Percentiles rank a stretch among this genome's conserved stretches.
These are phyloP conservation scores for Chromobotia macracanthus DNA, from an alignment of 2,797 vertebrate genomes.

Conservation along the genomic window DNA sequence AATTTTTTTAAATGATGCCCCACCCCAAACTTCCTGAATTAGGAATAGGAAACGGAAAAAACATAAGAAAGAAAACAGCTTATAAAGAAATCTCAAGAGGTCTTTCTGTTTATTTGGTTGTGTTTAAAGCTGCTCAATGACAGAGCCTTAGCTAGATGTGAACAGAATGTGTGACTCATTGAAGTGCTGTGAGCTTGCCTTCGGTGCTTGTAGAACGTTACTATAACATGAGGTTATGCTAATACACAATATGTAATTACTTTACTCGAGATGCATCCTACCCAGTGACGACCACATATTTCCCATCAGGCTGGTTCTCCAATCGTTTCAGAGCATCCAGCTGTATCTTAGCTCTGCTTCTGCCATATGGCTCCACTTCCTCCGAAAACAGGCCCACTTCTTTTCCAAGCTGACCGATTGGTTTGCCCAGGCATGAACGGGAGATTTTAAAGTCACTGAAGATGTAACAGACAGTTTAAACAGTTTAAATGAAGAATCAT, in stretches of 20 bases:
- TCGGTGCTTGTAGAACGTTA: background rate
- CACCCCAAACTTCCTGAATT: no score
- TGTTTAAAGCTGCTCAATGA: background rate
- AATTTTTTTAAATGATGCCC: no score
- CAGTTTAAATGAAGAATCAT: no score
- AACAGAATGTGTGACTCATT: conserved; percentile 3
- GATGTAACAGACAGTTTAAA: background rate
- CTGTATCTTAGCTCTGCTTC: conserved; percentile 81
- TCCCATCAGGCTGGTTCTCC: conserved; percentile 79
- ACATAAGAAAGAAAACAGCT: no score
- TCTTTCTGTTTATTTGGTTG: background rate
- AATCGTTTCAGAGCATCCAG: conserved; percentile 78
- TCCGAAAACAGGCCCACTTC: conserved; percentile 81
- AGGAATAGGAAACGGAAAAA: no score
- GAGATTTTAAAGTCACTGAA: conserved; percentile 81
- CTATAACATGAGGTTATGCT: background rate
- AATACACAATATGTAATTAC: conserved; percentile 6
- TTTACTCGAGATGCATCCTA: conserved; percentile 61
- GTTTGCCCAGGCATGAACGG: conserved; percentile 74
- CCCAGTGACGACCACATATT: conserved; percentile 86
- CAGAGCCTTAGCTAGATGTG: background rate
- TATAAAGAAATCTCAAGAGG: no score
- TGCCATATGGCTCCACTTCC: conserved; percentile 81
- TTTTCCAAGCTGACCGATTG: conserved; percentile 74
- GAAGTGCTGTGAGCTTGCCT: background rate